phyloP scores from a whole-genome alignment of 2,113 vertebrate genomes.

The Gambusia affinis region DNA sequence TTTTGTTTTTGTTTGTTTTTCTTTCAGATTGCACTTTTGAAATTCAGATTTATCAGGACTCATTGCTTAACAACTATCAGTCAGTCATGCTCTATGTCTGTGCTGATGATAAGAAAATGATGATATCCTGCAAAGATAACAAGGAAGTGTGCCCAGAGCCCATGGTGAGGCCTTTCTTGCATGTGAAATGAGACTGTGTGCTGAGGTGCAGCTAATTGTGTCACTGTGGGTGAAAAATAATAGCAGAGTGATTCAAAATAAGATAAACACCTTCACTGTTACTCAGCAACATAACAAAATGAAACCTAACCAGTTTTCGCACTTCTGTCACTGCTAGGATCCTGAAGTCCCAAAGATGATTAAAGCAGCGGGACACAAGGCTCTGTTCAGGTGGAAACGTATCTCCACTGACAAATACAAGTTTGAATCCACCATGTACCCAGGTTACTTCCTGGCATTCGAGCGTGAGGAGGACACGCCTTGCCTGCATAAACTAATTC shows the following conservation, averaged over 20 bases:
- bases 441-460: slow-evolving; percentile 2
- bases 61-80: fast-evolving
- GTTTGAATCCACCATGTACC: slow-evolving; percentile 33
- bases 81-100: slow-evolving; percentile 43
- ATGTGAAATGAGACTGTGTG: no score
- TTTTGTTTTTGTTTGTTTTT: background rate
- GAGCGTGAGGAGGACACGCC: fast-evolving
- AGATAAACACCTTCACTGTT: background rate
- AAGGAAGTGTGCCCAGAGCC: background rate
- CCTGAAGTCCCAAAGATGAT: background rate
- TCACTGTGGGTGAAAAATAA: no score
- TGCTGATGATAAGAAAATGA: background rate
- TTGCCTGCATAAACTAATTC: slow-evolving; percentile 22
- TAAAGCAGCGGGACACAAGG: fast-evolving
- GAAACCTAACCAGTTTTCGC: background rate
- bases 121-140: slow-evolving; percentile 14
- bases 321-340: slow-evolving; percentile 16
- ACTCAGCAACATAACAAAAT: background rate
- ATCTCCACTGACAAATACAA: fast-evolving
- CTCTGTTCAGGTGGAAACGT: slow-evolving; percentile 8
- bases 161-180: slow-evolving; percentile 38
- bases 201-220: no score
- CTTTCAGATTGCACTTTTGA: slow-evolving; percentile 31
- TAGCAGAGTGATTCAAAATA: background rate
- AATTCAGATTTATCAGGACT: background rate